Base-by-base conservation (phyloP, 2,888 invertebrate species). In the Ganaspis brasiliensis region DNA sequence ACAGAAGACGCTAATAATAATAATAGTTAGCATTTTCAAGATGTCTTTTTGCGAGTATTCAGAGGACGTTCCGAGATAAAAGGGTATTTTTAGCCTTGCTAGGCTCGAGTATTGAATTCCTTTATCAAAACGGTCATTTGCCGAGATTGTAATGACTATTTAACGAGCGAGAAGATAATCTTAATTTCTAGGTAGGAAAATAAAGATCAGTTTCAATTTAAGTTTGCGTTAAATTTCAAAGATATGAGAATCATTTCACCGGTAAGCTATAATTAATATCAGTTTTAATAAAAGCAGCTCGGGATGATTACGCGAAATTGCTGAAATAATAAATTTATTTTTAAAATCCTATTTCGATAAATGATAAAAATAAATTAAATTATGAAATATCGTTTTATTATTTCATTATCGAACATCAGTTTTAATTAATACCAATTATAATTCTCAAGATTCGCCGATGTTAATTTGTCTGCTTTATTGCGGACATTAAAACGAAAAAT, bases 1-100 rank as follows among this genome's bases (percentile, higher is more conserved):
- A 45, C 21, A 45, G 45, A 67, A 67, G 24, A 67, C n/a, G 67
- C 45, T 45, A 67, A 67, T 45, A 67, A 45, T 67, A 37, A 61
- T 63, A 40, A 45, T 67, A 67, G n/a, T 67, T 67, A 24, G 45
- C 14, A 45, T n/a, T 40, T 40, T 37, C 9, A 37, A 8, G 67
- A 24, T 24, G 21, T 1, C n/a, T 67, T 45, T 45, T 67, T 45
- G 24, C 67, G 21, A 21, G 24, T 67, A 67, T 45, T 45, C 45
- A 45, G 37, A 19, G 14, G 24, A 9, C n/a, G 26, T 45, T 67
- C 40, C 19, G n/a, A 67, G 24, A 19, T 67, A 45, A 45, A 16
- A 45, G n/a, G 0, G 21, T 45, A 45, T 67, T n/a, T 40, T 67
- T 67, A n/a, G 24, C 40, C 40, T 19, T n/a, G 14, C 0, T 16